A percentile compares a stretch with the other conserved stretches of the same genome.
phyloP scores from a whole-genome alignment of 2,888 invertebrate genomes.

The Heteromurus nitidus region DNA sequence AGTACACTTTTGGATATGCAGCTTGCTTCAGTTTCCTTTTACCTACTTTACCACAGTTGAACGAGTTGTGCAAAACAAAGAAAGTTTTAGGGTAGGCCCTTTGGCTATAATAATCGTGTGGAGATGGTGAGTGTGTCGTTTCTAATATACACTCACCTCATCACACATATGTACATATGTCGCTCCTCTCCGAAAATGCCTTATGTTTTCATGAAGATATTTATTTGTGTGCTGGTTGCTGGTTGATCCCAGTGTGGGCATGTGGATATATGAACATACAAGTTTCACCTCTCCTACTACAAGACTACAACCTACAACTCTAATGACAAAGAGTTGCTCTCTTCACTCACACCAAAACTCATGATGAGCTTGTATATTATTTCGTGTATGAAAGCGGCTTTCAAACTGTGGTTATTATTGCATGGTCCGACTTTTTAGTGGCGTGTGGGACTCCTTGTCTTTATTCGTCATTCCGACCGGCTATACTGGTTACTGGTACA shows the following conservation, averaged over 20 bases:
- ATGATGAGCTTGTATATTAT: no score
- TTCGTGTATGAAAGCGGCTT: constrained; percentile 2
- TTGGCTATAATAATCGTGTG: constrained; percentile 54
- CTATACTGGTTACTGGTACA: no score
- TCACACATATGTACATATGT: no score
- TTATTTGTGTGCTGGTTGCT: constrained; percentile 6
- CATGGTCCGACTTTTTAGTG: neutral
- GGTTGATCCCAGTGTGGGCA: constrained; percentile 16
- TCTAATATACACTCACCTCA: no score
- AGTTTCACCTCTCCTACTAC: no score
- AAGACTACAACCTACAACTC: no score
- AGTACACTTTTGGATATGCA: neutral
- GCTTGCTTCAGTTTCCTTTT: constrained; percentile 28
- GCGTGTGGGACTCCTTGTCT: no score
- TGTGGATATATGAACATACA: constrained; percentile 9
- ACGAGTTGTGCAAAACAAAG: constrained; percentile 66
- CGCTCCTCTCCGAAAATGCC: no score
- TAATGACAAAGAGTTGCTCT: no score
- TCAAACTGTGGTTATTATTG: neutral
- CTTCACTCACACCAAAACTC: no score
- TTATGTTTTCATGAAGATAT: neutral
- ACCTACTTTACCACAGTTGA: constrained; percentile 42
- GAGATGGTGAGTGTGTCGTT: constrained; percentile 22
- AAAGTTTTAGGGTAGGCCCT: constrained; percentile 70
- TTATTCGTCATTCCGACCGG: no score